phyloP scores from a whole-genome alignment of 2,797 vertebrate genomes.

The Coregonus suidteri region DNA sequence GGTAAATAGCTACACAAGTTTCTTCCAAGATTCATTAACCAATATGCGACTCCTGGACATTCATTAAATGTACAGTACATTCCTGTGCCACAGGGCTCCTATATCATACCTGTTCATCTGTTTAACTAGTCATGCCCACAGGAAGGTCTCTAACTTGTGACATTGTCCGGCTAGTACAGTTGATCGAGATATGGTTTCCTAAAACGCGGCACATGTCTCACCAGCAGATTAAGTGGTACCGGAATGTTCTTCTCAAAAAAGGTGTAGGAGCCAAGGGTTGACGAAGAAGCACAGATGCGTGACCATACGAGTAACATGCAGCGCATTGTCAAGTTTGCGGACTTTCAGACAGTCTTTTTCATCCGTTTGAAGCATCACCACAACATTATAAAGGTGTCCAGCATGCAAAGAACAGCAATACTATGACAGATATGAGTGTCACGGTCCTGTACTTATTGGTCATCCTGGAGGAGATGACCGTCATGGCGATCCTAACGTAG shows the following conservation, averaged over 20 bases:
- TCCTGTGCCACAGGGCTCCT: not conserved
- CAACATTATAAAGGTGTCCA: slow-evolving; percentile 76
- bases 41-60: not conserved
- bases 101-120: not conserved
- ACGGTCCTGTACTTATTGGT: slow-evolving; percentile 72
- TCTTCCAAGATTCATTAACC: not conserved
- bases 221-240: slow-evolving; percentile 68
- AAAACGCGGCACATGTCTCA: slow-evolving; percentile 50
- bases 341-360: rapidly evolving
- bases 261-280: slow-evolving; percentile 78
- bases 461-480: slow-evolving; percentile 66
- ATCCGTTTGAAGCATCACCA: slow-evolving; percentile 39
- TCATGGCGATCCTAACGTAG: slow-evolving; percentile 71
- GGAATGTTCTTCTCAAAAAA: slow-evolving; percentile 80
- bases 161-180: slow-evolving; percentile 33
- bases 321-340: slow-evolving; percentile 12
- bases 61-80: not conserved
- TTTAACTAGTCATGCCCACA: slow-evolving; percentile 22
- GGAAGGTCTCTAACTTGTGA: slow-evolving; percentile 40
- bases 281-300: slow-evolving; percentile 78
- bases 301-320: slow-evolving; percentile 64
- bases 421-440: slow-evolving; percentile 73
- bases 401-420: slow-evolving; percentile 19
- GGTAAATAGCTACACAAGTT: no score
- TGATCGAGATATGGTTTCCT: slow-evolving; percentile 39